These are phyloP conservation scores for Mirza zaza DNA, from an alignment of 2,113 vertebrate species.

Conservation along the genomic window DNA sequence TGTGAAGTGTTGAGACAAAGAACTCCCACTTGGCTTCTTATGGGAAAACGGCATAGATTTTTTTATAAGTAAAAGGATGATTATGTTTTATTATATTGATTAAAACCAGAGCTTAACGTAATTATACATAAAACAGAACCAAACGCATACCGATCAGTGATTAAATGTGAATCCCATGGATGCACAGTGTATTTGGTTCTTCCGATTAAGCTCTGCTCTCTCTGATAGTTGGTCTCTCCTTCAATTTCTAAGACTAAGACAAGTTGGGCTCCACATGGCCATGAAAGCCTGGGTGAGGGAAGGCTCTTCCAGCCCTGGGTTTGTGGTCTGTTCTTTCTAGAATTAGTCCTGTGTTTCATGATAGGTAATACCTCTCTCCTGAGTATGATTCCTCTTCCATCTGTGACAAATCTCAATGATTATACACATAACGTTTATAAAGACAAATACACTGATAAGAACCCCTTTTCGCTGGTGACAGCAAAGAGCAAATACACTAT, in stretches of 20 bases:
- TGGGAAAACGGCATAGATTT: neutral
- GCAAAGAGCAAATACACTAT: constrained; percentile 35
- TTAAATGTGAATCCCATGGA: neutral
- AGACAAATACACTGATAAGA: constrained; percentile 56
- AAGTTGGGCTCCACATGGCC: neutral
- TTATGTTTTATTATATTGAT: constrained; percentile 3
- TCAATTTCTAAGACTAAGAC: neutral
- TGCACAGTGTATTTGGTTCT: neutral
- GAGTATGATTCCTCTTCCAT: constrained; percentile 24
- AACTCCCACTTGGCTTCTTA: neutral
- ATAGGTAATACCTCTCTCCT: neutral
- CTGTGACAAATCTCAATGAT: constrained; percentile 55
- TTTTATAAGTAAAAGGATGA: neutral
- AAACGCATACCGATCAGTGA: neutral
- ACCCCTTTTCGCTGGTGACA: constrained; percentile 45
- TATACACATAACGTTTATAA: constrained; percentile 56
- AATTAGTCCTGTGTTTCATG: neutral
- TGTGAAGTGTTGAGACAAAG: neutral
- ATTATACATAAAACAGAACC: neutral
- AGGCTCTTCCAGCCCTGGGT: neutral
- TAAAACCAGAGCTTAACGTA: neutral
- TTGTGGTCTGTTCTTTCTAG: neutral
- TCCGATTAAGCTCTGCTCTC: neutral
- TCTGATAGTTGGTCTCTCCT: neutral
- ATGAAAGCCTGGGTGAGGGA: neutral